Base-by-base conservation (phyloP, 30 jellyfish, hydroid and myxozoan species). In the Rhopilema esculentum region DNA sequence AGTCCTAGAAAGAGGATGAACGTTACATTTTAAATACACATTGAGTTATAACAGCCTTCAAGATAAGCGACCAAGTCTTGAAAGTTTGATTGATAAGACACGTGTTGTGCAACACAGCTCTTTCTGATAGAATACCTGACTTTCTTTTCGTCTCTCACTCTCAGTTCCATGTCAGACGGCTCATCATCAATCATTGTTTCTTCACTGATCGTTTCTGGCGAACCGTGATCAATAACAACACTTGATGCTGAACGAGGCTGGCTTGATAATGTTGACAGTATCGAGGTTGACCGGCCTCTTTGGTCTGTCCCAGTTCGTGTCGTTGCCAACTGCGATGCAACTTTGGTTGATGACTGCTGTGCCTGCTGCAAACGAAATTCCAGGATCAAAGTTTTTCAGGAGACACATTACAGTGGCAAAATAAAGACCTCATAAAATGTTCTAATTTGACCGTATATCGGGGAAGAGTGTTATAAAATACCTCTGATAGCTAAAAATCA, bases 251-350 rank as follows among this genome's bases (percentile, higher is more conserved):
- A 84, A 24, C 83, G 93, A 19, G 97, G 97, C 48, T 88, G 95
- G 31, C 97, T 93, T 23, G 97, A 93, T 53, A 88, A 50, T 20
- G 97, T 87, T 27, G 98, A 93, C 29, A 93, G 68, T 33, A 87
- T 85, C 28, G 98, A 93, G 15, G 90, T 83, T 33, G 98, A 88
- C 49, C 97, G 92, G 33, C 92, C 92, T 50, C 97, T 92, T 30
- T 52, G 91, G 25, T 87, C 97, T 6, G 97, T 83, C 24, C 78
- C 73, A 2, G 90, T 49, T 48, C 82, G 40, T 61, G 97, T 87
- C 19, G 91, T 30, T 1, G 91, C 91, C 86, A 80, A 18, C 64
- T 79, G 92, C 21, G 97, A 89, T 17, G 92, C 52, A 27, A 72
- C 40, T 33, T 89, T 89, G 15, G 84, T 29, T 0, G 89, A 22